Conservation (phyloP, 2,888 invertebrate genomes). For the Alsophila aescularia region DNA sequence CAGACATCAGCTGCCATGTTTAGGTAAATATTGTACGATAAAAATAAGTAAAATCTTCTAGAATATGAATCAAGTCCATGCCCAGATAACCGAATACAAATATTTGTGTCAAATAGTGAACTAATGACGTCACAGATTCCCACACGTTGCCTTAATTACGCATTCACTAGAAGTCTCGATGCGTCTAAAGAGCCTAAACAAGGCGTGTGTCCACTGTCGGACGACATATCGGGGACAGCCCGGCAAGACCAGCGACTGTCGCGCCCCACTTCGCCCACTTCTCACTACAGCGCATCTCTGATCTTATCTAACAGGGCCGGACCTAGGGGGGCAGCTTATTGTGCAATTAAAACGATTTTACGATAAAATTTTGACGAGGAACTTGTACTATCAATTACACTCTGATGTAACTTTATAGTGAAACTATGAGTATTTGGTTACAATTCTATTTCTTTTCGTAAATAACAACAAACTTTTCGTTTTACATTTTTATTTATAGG, state of each 20-base stretch:
- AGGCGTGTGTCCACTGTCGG: conserved; percentile 28
- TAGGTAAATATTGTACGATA: background rate
- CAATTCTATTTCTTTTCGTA: too few species aligned
- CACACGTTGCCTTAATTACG: conserved; percentile 30
- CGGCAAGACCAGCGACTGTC: conserved; percentile 24
- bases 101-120: conserved; percentile 5
- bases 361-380: background rate
- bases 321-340: background rate
- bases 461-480: too few species aligned
- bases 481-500: too few species aligned
- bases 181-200: conserved; percentile 22
- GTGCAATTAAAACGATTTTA: background rate
- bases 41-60: conserved; percentile 1
- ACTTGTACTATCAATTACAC: too few species aligned
- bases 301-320: conserved; percentile 50
- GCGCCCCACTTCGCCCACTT: conserved; percentile 60
- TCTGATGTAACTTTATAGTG: too few species aligned
- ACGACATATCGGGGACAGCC: conserved; percentile 24
- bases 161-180: conserved; percentile 24
- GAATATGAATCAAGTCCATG: background rate
- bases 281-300: conserved; percentile 49
- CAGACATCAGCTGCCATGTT: too few species aligned
- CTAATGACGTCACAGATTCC: conserved; percentile 16
- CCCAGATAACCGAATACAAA: conserved; percentile 1
- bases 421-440: too few species aligned